These are phyloP conservation scores for Pleuronectes platessa DNA, from an alignment of 2,113 vertebrate genomes.

Conservation along the genomic window DNA sequence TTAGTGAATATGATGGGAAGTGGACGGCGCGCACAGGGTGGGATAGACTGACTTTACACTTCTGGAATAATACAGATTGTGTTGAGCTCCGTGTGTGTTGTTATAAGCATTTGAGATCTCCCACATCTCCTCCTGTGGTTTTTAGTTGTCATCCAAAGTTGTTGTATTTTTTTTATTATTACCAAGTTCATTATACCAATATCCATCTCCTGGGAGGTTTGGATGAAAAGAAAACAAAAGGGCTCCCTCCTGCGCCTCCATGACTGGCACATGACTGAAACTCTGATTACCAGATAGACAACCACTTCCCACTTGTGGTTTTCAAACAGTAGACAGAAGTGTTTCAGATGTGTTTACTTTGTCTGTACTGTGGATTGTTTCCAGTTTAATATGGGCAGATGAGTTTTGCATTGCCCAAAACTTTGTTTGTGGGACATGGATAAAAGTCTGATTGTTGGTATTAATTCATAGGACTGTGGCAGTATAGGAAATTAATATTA, in stretches of 20 bases:
- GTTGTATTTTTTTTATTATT: slow-evolving; percentile 1
- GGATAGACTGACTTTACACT: background rate
- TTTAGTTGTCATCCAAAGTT: slow-evolving; percentile 21
- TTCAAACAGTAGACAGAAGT: background rate
- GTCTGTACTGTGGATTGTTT: no score
- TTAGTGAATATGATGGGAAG: slow-evolving; percentile 31
- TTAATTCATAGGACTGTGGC: background rate
- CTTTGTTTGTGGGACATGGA: no score
- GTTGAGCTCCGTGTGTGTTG: background rate
- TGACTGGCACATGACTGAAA: slow-evolving; percentile 37
- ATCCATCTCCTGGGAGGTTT: background rate
- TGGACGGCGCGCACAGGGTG: slow-evolving; percentile 11
- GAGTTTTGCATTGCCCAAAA: no score
- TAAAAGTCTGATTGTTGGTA: background rate
- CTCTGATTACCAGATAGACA: background rate
- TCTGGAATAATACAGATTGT: background rate
- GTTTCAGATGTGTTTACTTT: slow-evolving; percentile 1
- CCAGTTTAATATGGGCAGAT: no score
- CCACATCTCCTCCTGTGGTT: slow-evolving; percentile 23
- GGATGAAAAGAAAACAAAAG: slow-evolving; percentile 30
- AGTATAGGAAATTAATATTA: background rate
- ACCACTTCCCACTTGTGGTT: slow-evolving; percentile 28
- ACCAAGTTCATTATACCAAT: slow-evolving; percentile 8
- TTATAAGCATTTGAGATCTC: background rate
- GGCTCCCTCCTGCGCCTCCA: slow-evolving; percentile 5